Base-by-base conservation (phyloP, 2,113 vertebrate species). In the Bubalus kerabau region DNA sequence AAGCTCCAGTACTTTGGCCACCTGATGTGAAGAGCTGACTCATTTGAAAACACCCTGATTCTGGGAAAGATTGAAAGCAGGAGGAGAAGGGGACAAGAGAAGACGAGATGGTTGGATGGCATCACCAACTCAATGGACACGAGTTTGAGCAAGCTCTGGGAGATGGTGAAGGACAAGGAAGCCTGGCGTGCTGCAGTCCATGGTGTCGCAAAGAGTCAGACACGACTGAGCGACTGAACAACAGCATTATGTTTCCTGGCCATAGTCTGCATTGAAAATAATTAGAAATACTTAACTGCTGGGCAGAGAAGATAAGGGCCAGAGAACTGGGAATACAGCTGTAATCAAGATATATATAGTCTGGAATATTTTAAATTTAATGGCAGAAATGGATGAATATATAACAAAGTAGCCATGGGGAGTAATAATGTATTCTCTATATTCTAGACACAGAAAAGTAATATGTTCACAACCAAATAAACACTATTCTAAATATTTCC, bases 351-450 rank as follows among this genome's bases (percentile, higher is more conserved):
- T 32, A 11, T 76, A 12, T 32, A 2, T n/a, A n/a, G 3, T 21
- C 6, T 81, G 28, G 10, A 21, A 78, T 87, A 26, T 92, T 78
- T 94, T 94, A 59, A 80, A 92, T 59, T 87, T 62, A 86, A 85
- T 78, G 24, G 3, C 8, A 76, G 21, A 92, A 60, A 84, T 71
- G 21, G 6, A 1, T 46, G 26, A 96, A 46, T 32, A 87, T 21
- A 85, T 28, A 95, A 74, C 84, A 52, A 87, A 87, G 32, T 92
- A 36, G 1, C 54, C 64, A 64, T 62, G 50, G 6, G 6, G 59
- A 87, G 16, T 94, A 94, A 86, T 83, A 62, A 28, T 62, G 0
- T 64, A 62, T 67, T 89, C 21, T 64, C 91, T 36, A 76, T 93
- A 80, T 62, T 57, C 5, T 60, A 13, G 26, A 10, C 0, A 46